Conservation (phyloP, 1,140 invertebrate genomes). For the Cotesia vestalis region DNA sequence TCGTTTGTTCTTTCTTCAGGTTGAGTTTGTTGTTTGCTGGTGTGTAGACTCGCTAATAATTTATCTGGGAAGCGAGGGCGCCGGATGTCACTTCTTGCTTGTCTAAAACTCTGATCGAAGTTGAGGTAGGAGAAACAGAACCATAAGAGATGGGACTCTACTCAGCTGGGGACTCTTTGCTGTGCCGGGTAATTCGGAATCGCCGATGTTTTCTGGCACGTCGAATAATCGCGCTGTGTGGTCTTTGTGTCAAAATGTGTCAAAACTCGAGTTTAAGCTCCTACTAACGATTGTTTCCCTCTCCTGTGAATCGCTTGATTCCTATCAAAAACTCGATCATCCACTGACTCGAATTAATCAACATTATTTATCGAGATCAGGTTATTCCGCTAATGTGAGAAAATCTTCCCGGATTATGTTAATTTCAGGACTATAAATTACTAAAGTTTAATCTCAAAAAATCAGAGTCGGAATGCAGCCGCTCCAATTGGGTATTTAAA, state of each 20-base stretch:
- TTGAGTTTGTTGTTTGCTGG: background rate
- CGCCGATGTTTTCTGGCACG: constrained; percentile 55
- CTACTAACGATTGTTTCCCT: constrained; percentile 3
- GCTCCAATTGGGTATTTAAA: no score
- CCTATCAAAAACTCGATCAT: no score
- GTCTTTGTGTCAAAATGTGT: constrained; percentile 65
- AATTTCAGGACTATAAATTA: no score
- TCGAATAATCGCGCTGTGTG: constrained; percentile 53
- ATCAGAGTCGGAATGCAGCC: no score
- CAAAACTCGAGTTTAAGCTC: constrained; percentile 58
- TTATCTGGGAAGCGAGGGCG: constrained; percentile 35
- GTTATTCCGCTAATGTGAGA: no score
- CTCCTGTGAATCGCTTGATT: constrained; percentile 19
- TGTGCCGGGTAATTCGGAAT: background rate
- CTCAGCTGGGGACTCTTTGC: no score
- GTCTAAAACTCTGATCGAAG: constrained; percentile 37
- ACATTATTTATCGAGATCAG: no score
- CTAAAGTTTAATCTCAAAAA: no score
- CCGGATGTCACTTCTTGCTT: constrained; percentile 36
- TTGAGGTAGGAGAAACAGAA: background rate
- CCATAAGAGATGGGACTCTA: background rate
- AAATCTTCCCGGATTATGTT: no score
- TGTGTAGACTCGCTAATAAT: constrained; percentile 36
- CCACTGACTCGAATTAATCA: no score
- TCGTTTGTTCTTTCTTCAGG: constrained; percentile 6